Evolutionary conservation across 1,140 invertebrate species (phyloP).

Genomic region (Homarus americanus): DNA sequence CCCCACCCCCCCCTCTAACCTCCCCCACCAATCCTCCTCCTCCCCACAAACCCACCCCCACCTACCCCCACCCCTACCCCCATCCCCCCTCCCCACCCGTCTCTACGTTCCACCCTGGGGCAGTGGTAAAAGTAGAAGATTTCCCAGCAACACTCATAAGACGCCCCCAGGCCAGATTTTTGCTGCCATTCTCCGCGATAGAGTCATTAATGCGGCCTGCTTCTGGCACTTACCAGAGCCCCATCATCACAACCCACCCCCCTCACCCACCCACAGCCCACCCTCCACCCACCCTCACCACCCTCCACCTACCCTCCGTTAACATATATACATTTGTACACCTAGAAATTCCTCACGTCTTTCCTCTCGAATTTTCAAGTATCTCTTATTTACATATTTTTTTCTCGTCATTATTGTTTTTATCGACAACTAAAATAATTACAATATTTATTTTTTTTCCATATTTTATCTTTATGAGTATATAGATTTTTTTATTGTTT

Average conservation of each 20-base stretch:
- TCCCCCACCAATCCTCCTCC: neutral
- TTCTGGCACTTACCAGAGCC: neutral
- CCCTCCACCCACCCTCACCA: too few species aligned
- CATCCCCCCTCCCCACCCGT: neutral
- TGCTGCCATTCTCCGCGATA: neutral
- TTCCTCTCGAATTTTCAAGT: neutral
- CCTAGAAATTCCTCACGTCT: neutral
- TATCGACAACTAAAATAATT: too few species aligned
- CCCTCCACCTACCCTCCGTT: too few species aligned
- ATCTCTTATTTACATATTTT: neutral
- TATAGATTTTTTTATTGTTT: too few species aligned
- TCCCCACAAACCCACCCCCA: neutral
- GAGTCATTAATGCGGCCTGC: neutral
- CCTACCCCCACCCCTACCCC: neutral
- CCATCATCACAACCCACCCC: neutral
- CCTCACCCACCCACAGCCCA: neutral
- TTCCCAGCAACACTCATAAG: neutral
- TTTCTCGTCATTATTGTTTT: too few species aligned
- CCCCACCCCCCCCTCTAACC: neutral
- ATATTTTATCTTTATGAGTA: too few species aligned
- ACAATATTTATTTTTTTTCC: too few species aligned
- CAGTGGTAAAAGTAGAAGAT: neutral
- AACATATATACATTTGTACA: neutral
- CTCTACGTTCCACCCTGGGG: neutral
- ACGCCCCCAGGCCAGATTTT: neutral